Evolutionary conservation across 2,797 vertebrate species (phyloP), one percentile per base, ranked within the genome.

Genomic region (Lates japonicus): DNA sequence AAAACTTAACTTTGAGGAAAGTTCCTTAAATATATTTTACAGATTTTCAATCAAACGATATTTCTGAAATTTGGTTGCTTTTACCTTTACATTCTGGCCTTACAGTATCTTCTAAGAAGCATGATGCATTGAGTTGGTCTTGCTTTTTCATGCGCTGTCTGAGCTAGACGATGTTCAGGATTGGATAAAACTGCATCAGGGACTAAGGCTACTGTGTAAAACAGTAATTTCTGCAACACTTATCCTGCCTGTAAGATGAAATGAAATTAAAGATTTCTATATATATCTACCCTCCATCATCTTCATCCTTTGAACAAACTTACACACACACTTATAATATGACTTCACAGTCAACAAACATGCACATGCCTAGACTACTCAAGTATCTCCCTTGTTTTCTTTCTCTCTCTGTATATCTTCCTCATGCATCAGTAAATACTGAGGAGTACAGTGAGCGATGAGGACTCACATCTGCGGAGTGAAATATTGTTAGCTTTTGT

Each of bases 401-500:
- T 33, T 64, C 37, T 12, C 22, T 13, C 19, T 67, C n/a, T 64
- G 16, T 33, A 3, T 70, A 6, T 76, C 6, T 70, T 22, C 54
- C 31, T 66, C 19, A 14, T 67, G 41, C 54, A 72, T 77, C 42
- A 65, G 59, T 51, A 48, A 71, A 79, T 52, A 63, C 41, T 51
- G 8, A 58, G 48, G 8, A 52, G 20, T 46, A 39, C 39, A 49
- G 22, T 54, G 60, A 70, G 39, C 9, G 25, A 70, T 44, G 42
- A 73, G 25, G 41, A 41, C 37, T 66, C 62, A 35, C 25, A 67
- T 81, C 70, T 55, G 16, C 4, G 1, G 55, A 73, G 44, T 74
- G 73, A 81, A 87, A 66, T 70, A 80, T 52, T 62, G 33, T 33
- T 55, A 83, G 51, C 76, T 84, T 88, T 84, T 70, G 20, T 73